Base-by-base conservation (phyloP, 1,140 invertebrate species). In the Drosophila fuyamai region DNA sequence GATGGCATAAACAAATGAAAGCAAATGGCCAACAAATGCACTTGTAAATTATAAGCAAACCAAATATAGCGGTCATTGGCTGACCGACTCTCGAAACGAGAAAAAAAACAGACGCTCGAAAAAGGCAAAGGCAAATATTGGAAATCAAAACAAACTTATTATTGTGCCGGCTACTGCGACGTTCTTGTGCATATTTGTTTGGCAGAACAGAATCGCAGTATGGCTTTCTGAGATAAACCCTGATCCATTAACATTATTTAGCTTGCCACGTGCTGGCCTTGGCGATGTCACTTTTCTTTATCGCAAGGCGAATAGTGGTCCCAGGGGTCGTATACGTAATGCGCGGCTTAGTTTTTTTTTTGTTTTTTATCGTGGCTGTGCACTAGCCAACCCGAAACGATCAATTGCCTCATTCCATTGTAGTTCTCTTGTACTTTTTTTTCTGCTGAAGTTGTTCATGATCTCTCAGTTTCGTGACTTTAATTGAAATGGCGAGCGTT, bases 261-360 rank as follows among this genome's bases (percentile, higher is more conserved):
- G 66, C 63, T 59, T 48, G 44, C 51, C 81, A 74, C 68, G 73
- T 84, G 82, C 68, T 78, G 81, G 71, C 81, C 81, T 85, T 85
- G 81, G 51, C 74, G 46, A 85, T 72, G 81, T 77, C 82, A 85
- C 62, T 81, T 80, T 84, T 85, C 81, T 70, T 73, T 78, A 85
- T 85, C 81, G 77, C 74, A 41, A 43, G 51, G 66, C 66, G 47
- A 75, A 67, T 57, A 56, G 58, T 55, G 53, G 60, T 74, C 70
- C 68, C 65, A 79, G 58, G 68, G 68, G 68, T 77, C 75, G 75
- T 77, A 78, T 79, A 81, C 76, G 59, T 88, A 79, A 79, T 79
- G 43, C 65, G 61, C 27, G 43, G 44, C 29, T 55, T n/a, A 38
- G 57, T 60, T 68, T 61, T 46, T 38, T 50, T 51, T 65, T 63